Conservation (phyloP, 2,113 vertebrate genomes). For the Oophaga pumilio region DNA sequence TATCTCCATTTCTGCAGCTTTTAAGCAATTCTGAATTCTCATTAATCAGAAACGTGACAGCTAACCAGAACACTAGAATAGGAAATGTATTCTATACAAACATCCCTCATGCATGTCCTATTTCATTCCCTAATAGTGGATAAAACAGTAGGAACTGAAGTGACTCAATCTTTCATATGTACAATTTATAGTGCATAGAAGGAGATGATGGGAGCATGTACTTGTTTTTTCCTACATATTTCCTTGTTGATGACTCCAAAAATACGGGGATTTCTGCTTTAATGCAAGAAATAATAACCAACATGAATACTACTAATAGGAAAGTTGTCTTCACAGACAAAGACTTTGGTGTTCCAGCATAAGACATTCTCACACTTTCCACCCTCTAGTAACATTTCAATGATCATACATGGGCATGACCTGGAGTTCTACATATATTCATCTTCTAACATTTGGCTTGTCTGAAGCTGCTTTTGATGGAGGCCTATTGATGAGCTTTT, state of each 20-base stretch:
- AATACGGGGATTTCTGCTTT: neutral
- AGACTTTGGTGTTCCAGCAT: neutral
- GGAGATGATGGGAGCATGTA: neutral
- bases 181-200: neutral
- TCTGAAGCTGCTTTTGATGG: too few species aligned
- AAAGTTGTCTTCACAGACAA: neutral
- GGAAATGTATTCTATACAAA: neutral
- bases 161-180: constrained; percentile 10
- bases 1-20: neutral
- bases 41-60: neutral
- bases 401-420: neutral
- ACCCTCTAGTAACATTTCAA: neutral
- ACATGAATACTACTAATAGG: neutral
- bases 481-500: too few species aligned
- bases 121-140: neutral
- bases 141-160: neutral
- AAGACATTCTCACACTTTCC: neutral
- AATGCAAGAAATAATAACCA: neutral
- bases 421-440: too few species aligned
- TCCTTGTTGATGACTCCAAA: neutral
- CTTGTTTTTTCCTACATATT: neutral
- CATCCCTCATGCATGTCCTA: neutral
- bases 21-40: neutral
- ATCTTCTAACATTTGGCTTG: too few species aligned
- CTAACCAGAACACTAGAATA: neutral